Base-by-base conservation (phyloP, 1,140 invertebrate species). In the Lepeophtheirus salmonis region DNA sequence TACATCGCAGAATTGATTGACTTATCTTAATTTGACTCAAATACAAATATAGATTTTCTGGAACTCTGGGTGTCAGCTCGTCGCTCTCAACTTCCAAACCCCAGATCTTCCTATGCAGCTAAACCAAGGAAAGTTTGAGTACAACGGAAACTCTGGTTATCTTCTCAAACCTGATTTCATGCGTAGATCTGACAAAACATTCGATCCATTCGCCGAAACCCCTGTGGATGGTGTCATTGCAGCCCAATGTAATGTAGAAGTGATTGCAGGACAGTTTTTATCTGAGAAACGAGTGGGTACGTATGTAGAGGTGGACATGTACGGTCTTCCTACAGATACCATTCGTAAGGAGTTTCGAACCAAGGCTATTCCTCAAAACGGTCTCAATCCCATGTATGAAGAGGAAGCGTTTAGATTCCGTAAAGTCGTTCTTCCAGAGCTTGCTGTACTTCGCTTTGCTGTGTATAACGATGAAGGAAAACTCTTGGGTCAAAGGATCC, bases 111-210 rank as follows among this genome's bases (percentile, higher is more conserved):
- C 92, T 13, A 97, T 99, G 92, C 96, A 99, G 75, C 75, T 99
- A 60, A 99, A 99, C 75, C 94, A 97, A 76, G 96, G 96, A 63
- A 99, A 98, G 78, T 99, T 98, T 75, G 96, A 99, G 71, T 95
- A 96, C 70, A 96, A 96, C 70, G 92, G 90, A 18, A 88, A 87
- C 67, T 92, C 82, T 68, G 92, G 95, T 2, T 99, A 96, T 74
- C 75, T 99, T 13, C 74, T 99, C 57, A 99, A 99, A 71, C 95
- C 95, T 1, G 95, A 99, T 73, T 99, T 98, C 75, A 98, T 99
- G 94, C 77, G 95, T 64, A 77, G 94, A 52, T 81, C 86, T 2
- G 96, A 99, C 73, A 78, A 90, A 66, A 88, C 82, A 67, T 99
- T 99, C 71, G 96, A 99, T 75, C 96, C 96, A 0, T 99, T 98